Percentiles rank a stretch among this genome's conserved stretches.
Conservation (phyloP, 2,888 invertebrate species). For the Heliothis peltigera region DNA sequence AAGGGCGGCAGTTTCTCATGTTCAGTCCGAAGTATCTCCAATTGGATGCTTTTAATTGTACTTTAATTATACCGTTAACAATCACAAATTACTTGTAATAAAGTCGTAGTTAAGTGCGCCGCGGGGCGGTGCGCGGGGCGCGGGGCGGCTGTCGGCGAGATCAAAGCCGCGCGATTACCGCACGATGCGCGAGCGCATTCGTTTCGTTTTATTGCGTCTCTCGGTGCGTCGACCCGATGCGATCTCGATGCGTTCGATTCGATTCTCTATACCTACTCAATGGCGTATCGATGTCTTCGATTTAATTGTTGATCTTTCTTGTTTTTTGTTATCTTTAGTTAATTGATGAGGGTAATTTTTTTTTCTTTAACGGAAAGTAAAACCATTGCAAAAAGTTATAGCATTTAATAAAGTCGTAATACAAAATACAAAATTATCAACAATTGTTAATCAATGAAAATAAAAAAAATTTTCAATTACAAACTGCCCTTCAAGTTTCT, state of each 20-base stretch:
- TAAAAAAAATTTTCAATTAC: no score
- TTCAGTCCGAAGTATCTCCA: constrained; percentile 27
- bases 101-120: constrained; percentile 68
- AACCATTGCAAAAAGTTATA: constrained; percentile 7
- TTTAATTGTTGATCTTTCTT: constrained; percentile 41
- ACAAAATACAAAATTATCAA: no score
- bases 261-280: constrained; percentile 58
- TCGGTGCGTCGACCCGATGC: constrained; percentile 72
- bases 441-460: no score
- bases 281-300: constrained; percentile 53
- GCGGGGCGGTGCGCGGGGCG: constrained; percentile 21
- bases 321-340: constrained; percentile 26
- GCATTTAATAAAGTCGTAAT: no score
- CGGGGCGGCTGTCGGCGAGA: constrained; percentile 70
- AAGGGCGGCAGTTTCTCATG: constrained; percentile 49
- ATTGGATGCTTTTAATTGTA: constrained; percentile 64
- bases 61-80: constrained; percentile 74
- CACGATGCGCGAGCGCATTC: constrained; percentile 78
- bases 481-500: no score
- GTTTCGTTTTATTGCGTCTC: constrained; percentile 67
- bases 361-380: constrained; percentile 24
- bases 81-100: constrained; percentile 77
- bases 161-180: constrained; percentile 81
- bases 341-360: constrained; percentile 28
- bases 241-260: constrained; percentile 57